Percentiles rank a stretch among this genome's conserved stretches.
These are phyloP conservation scores for Phanerotoma sp. DNA, from an alignment of 2,888 invertebrate species.

Conservation along the genomic window DNA sequence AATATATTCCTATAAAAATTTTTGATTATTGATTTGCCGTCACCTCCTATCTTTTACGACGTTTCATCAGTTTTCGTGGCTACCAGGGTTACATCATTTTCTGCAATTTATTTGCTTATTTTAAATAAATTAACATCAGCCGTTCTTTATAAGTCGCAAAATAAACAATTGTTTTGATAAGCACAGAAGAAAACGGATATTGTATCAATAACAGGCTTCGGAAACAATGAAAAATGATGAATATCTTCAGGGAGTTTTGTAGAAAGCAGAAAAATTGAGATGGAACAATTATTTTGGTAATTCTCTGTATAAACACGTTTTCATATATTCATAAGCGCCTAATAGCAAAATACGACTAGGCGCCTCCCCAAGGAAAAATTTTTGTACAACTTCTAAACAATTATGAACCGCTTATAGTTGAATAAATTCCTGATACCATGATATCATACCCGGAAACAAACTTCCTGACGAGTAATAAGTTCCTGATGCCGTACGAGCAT, in stretches of 20 bases:
- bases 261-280: neutral
- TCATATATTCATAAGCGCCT: slow-evolving; percentile 35
- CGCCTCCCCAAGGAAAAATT: slow-evolving; percentile 48
- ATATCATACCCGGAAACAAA: slow-evolving; percentile 32
- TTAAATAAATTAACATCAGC: too few relatives aligned
- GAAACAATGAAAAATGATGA: too few relatives aligned
- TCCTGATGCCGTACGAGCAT: slow-evolving; percentile 30
- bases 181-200: too few relatives aligned
- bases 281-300: neutral
- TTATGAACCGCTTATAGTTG: slow-evolving; percentile 3
- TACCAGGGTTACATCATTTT: slow-evolving; percentile 47
- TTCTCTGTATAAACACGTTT: neutral
- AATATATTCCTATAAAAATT: slow-evolving; percentile 5
- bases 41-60: slow-evolving; percentile 56
- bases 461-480: slow-evolving; percentile 30
- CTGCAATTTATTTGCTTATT: neutral
- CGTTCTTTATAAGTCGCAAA: too few relatives aligned
- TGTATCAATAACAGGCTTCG: too few relatives aligned
- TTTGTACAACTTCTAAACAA: slow-evolving; percentile 23
- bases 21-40: slow-evolving; percentile 52
- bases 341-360: slow-evolving; percentile 45
- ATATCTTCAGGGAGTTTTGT: too few relatives aligned
- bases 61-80: slow-evolving; percentile 53
- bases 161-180: too few relatives aligned
- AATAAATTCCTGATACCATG: slow-evolving; percentile 35